Evolutionary conservation across 1,140 invertebrate genomes (phyloP).

Genomic region (Leptopilina boulardi): DNA sequence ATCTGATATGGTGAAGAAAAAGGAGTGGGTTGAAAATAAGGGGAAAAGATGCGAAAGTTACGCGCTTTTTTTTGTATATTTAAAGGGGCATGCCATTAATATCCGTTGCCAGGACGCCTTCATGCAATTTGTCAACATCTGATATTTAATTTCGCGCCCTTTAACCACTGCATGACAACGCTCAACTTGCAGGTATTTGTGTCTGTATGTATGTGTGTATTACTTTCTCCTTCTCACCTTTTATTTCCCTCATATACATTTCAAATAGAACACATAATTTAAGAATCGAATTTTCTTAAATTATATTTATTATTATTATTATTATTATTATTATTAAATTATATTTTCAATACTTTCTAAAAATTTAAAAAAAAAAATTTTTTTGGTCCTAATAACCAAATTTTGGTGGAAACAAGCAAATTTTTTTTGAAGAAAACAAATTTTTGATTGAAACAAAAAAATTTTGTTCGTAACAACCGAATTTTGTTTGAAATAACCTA

Average conservation of each 20-base stretch:
- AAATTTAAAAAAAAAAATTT: too few relatives aligned
- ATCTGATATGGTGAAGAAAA: slow-evolving; percentile 57
- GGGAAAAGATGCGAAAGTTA: slow-evolving; percentile 65
- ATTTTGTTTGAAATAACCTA: too few relatives aligned
- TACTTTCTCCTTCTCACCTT: slow-evolving; percentile 51
- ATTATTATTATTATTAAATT: too few relatives aligned
- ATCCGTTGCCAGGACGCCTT: slow-evolving; percentile 75
- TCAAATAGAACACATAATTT: too few relatives aligned
- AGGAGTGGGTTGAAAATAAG: slow-evolving; percentile 44
- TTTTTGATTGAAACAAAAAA: too few relatives aligned
- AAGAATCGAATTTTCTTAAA: background rate
- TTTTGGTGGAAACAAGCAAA: too few relatives aligned
- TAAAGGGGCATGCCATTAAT: slow-evolving; percentile 71
- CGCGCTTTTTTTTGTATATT: slow-evolving; percentile 68
- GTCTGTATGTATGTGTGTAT: too few relatives aligned
- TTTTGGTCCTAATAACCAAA: too few relatives aligned
- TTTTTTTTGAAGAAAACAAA: too few relatives aligned
- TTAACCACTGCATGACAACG: slow-evolving; percentile 63
- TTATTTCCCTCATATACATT: slow-evolving; percentile 10
- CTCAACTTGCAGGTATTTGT: slow-evolving; percentile 59
- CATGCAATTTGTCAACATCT: slow-evolving; percentile 77
- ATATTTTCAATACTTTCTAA: too few relatives aligned
- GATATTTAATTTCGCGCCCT: slow-evolving; percentile 76
- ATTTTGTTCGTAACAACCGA: too few relatives aligned
- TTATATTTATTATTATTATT: background rate